Conservation (phyloP, 2,888 invertebrate genomes). For the Punctoribates punctum region DNA sequence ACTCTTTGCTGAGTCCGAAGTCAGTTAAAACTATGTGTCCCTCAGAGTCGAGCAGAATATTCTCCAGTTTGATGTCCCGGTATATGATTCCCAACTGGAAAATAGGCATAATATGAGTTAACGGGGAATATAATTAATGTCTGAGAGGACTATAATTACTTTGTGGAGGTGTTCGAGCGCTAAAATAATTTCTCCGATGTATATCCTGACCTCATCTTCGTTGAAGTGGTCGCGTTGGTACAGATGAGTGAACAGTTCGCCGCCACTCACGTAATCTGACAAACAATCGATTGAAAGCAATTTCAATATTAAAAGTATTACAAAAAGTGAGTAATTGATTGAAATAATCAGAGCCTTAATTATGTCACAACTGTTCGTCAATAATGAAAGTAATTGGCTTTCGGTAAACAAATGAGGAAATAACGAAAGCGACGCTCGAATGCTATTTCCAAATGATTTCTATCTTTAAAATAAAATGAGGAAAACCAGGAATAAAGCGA, state of each 20-base stretch:
- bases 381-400: too few relatives aligned
- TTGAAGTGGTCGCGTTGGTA: constrained; percentile 89
- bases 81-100: constrained; percentile 95
- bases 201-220: constrained; percentile 82
- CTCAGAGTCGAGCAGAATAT: constrained; percentile 85
- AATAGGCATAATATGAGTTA: neutral
- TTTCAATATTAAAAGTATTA: neutral
- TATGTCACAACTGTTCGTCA: neutral
- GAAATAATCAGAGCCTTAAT: neutral
- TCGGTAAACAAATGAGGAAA: too few relatives aligned
- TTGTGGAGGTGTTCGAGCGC: constrained; percentile 92
- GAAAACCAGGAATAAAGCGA: too few relatives aligned
- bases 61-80: constrained; percentile 95
- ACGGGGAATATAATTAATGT: neutral
- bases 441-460: too few relatives aligned
- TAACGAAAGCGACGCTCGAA: too few relatives aligned
- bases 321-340: neutral
- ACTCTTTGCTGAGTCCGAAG: constrained; percentile 95
- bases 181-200: constrained; percentile 91
- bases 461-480: too few relatives aligned
- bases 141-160: constrained; percentile 58
- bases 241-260: constrained; percentile 94
- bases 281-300: neutral
- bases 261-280: constrained; percentile 95
- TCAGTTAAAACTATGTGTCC: constrained; percentile 96